Evolutionary conservation across 2,797 vertebrate species (phyloP).

Genomic region (Xiphorhynchus erythropygius): DNA sequence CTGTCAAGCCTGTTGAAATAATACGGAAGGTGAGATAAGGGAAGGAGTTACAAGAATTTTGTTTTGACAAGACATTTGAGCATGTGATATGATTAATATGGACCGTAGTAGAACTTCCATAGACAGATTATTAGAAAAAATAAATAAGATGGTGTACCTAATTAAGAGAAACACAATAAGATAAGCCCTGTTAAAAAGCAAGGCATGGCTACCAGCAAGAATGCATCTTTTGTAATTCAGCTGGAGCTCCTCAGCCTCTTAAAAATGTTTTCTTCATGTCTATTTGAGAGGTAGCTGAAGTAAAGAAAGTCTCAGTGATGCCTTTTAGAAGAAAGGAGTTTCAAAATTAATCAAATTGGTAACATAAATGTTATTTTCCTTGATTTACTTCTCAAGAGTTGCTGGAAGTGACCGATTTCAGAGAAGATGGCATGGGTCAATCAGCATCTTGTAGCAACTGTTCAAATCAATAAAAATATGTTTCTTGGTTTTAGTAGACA

Average conservation of each 20-base stretch:
- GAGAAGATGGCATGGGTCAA: background rate
- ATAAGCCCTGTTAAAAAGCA: background rate
- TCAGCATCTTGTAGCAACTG: background rate
- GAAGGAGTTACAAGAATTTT: background rate
- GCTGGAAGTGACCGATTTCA: background rate
- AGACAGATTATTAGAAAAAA: background rate
- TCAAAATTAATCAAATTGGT: background rate
- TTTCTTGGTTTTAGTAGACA: background rate
- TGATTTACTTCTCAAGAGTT: background rate
- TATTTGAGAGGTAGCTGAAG: background rate
- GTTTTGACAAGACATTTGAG: background rate
- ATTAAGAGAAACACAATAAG: background rate
- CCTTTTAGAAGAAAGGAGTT: background rate
- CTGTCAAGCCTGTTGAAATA: background rate
- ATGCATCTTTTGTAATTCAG: background rate
- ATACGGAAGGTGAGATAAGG: background rate
- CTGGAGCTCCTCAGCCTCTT: background rate
- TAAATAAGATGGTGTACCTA: background rate
- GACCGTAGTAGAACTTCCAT: background rate
- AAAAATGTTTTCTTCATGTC: background rate
- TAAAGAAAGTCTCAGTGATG: background rate
- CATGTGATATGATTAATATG: background rate
- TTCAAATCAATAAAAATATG: background rate
- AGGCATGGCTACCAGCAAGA: background rate
- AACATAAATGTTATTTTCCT: background rate